These are phyloP conservation scores for Anoura caudifer DNA, from an alignment of 2,113 vertebrate genomes.

Conservation along the genomic window DNA sequence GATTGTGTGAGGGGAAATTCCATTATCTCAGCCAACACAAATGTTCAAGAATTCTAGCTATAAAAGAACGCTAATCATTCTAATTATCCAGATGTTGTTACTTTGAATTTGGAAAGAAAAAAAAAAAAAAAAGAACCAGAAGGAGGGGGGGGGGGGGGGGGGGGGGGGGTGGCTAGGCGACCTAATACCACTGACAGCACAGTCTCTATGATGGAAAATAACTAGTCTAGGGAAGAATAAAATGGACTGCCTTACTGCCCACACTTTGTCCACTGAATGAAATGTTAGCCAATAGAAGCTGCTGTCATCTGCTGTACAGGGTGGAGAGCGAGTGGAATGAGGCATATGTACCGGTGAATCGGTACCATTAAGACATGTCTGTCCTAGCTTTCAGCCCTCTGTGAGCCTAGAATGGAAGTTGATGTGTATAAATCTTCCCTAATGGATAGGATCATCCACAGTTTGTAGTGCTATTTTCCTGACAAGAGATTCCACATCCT, in stretches of 20 bases:
- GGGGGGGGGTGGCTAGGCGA: not conserved
- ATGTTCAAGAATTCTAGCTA: constrained; percentile 52
- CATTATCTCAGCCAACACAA: constrained; percentile 63
- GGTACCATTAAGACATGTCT: not conserved
- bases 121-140: not conserved
- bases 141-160: not conserved
- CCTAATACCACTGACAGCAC: not conserved
- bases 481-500: not conserved
- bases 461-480: not conserved
- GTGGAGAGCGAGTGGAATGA: not conserved
- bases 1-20: constrained; percentile 50
- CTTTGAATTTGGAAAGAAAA: not conserved
- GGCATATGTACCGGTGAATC: not conserved
- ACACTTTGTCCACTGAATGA: not conserved
- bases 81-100: constrained; percentile 67
- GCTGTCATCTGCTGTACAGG: not conserved
- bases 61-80: constrained; percentile 53
- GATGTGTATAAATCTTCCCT: constrained; percentile 12
- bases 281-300: not conserved
- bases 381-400: not conserved
- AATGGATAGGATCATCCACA: constrained; percentile 12
- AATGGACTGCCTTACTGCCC: not conserved
- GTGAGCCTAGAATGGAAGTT: not conserved
- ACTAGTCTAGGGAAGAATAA: not conserved
- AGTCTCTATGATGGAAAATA: not conserved